A percentile compares a stretch with the other conserved stretches of the same genome.
Conservation (phyloP, 2,797 vertebrate genomes). For the Neosilurus hyrtlii region DNA sequence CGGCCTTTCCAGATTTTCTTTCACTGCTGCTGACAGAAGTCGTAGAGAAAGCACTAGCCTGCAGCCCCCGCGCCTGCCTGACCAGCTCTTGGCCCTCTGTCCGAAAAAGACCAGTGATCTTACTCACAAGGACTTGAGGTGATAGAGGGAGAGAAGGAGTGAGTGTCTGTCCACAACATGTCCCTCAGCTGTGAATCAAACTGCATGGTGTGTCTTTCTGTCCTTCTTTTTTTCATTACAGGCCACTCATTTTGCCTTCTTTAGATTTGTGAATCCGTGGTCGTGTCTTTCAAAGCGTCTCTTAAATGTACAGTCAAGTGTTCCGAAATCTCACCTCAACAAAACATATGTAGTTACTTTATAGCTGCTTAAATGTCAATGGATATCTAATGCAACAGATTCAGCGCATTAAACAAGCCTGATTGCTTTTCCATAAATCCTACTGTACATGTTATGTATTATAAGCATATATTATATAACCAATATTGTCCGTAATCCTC, state of each 20-base stretch:
- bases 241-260: constrained; percentile 11
- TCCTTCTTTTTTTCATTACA: constrained; percentile 11
- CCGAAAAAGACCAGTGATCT: constrained; percentile 31
- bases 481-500: constrained; percentile 12
- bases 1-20: constrained; percentile 47
- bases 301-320: background rate
- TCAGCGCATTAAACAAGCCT: constrained; percentile 7
- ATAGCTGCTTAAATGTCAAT: constrained; percentile 15
- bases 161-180: constrained; percentile 5
- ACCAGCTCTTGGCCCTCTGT: constrained; percentile 23
- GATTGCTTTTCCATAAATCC: constrained; percentile 10
- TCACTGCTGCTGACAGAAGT: constrained; percentile 59
- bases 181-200: constrained; percentile 23
- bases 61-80: constrained; percentile 33
- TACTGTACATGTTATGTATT: constrained; percentile 8
- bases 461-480: constrained; percentile 25
- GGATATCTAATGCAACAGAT: background rate
- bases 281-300: background rate
- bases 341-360: constrained; percentile 1
- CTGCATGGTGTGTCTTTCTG: constrained; percentile 33
- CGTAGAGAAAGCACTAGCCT: constrained; percentile 47
- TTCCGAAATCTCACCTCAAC: constrained; percentile 6
- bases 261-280: constrained; percentile 20
- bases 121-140: constrained; percentile 22
- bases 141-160: constrained; percentile 23